Evolutionary conservation across 2,113 vertebrate genomes (phyloP), one percentile per base, ranked within the genome.

Genomic region (Jaculus jaculus): DNA sequence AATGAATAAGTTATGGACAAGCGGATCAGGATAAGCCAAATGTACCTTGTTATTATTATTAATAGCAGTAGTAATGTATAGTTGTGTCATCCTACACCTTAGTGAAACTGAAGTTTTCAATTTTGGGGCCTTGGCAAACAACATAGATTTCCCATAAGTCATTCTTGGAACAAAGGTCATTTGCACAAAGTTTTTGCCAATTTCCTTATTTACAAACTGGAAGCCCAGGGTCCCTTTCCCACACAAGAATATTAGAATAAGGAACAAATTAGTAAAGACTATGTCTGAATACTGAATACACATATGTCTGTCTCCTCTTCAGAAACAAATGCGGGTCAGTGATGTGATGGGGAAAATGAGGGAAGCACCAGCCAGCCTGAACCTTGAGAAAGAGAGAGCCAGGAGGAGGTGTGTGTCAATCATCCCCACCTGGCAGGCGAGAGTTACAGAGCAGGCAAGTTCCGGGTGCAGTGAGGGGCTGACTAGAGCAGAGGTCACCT

Each of bases 1-100:
- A 73, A 85, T 34, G 24, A 86, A 42, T 6, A 85, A 17, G 7
- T 26, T n/a, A 58, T 30, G 37, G 60, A 69, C 34, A 90, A 88
- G 66, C 51, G 93, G 66, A 83, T 77, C 72, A 82, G 39, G 79
- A 72, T 16, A 72, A 79, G 80, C n/a, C 26, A 91, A 65, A 73
- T 60, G 42, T 10, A 13, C 32, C 32, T 54, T 81, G 13, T n/a
- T 54, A 54, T 84, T 7, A 23, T 73, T 87, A 5, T 47, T 47
- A 47, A 6, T 47, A 6, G 5, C 8, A 47, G 5, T 47, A 6
- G 5, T 47, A 47, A 6, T 47, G 42, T 47, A 8, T 54, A 12
- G 54, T 54, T 28, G 2, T 42, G 54, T 2, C 78, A 34, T 15
- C 2, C 5, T 84, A 92, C 18, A 24, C 20, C 82, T 79, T 75